Evolutionary conservation across 64 coral and sea anemone genomes (phyloP), one percentile per base, ranked within the genome.

Genomic region (Montipora cactus): DNA sequence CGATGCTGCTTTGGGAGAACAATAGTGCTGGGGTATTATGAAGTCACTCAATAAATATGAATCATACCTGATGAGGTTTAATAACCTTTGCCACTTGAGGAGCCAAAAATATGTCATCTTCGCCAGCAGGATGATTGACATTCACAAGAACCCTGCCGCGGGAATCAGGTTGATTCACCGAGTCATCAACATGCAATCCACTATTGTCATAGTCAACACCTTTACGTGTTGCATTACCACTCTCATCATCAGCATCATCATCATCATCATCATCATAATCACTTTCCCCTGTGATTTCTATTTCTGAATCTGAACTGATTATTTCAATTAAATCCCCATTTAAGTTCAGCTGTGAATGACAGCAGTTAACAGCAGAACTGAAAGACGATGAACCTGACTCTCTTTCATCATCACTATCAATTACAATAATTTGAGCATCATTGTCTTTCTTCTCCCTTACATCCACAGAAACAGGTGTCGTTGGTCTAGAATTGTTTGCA

Each of bases 331-430:
- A 28, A 58, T 92, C 18, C 5, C 25, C 71, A 76, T 79, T 88
- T 44, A 75, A 25, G 72, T 77, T 74, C 67, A 50, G 23, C 45
- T 76, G n/a, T 50, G 75, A 77, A 44, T 80, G 48, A 72, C 51
- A 53, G 52, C 67, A 94, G n/a, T 20, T 86, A n/a, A 49, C 66
- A 71, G 44, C 49, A 21, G 64, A 49, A 86, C 44, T 71, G 44
- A 21, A 5, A 7, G 52, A 16, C 0, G 81, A 68, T 66, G 16
- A 46, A 47, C 2, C 8, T 47, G 81, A 7, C 6, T 89, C 62
- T 2, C 25, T 78, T 61, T 99, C 95, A 62, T 99, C 97, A 58
- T 98, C 97, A 80, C 98, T 99, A 20, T 99, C 98, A 87, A 99
- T 99, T 1, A 99, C 75, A 87, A 99, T 99, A 8, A 99, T 83